Evolutionary conservation across 2,888 invertebrate genomes (phyloP), one percentile per base, ranked within the genome.

Genomic region (Cinara cedri): DNA sequence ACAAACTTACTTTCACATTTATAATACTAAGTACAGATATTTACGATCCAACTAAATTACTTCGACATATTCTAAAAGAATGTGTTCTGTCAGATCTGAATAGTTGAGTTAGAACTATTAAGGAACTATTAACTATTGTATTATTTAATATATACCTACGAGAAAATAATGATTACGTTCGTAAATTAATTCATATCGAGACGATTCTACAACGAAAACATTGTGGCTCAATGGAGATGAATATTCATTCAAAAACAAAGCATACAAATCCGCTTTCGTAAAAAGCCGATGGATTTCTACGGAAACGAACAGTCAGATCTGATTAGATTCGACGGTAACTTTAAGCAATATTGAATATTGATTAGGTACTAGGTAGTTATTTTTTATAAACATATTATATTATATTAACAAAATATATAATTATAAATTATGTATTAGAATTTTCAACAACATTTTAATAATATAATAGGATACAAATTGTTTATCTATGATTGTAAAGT

Each of bases 321-420:
- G 1, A 68, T 76, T 13, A 68, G 68, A 10, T 76, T 26, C 6
- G 57, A 76, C 11, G 68, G 76, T 21, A 57, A 76, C 26, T 76
- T 76, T 46, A 76, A 76, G 14, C 44, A 68, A n/a, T n/a, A 34
- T 68, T 76, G 57, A 76, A 76, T 34, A 76, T 68, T 10, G 76
- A 76, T 68, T 76, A 13, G 68, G 51, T 49, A 3, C 13, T 16
- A 51, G 8, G n/a, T n/a, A n/a, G n/a, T 49, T 8, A 44, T 8
- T 8, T 8, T 44, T 8, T 44, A 44, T 44, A 44, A 8, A 44
- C 10, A 44, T 44, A 8, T 8, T 44, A 8, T 44, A 44, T 44
- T 44, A 44, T 44, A 44, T 57, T 24, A 57, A 14, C 13, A n/a
- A 14, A 8, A 24, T 24, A 57, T 24, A 57, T 16, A 6, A 19